Evolutionary conservation across 2,797 vertebrate genomes (phyloP), one percentile per base, ranked within the genome.

Genomic region (Alauda arvensis): DNA sequence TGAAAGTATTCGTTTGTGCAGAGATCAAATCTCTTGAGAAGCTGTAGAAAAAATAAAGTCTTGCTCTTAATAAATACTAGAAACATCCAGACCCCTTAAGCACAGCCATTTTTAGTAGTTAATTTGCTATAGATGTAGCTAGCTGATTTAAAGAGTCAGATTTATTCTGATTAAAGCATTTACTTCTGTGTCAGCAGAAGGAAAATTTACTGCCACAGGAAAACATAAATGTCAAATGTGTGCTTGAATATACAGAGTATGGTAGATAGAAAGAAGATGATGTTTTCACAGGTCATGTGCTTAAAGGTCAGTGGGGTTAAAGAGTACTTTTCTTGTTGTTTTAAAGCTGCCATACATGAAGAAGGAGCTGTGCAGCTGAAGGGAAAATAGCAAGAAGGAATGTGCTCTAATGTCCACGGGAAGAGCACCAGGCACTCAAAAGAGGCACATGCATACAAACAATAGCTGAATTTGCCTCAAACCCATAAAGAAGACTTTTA

Each of bases 171-270:
- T 88, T 92, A 87, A 91, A 92, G 51, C 84, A 56, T 90, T 92
- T 90, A 90, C 42, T 80, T 88, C 66, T 49, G 0, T 85, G 87
- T 91, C 89, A 91, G 81, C 86, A 88, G 68, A 77, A 89, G 59
- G 76, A 92, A 89, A 90, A 93, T 92, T 77, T 95, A 92, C 46
- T 79, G 80, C 83, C 61, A 28, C 83, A 82, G 91, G 85, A 83
- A 93, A 94, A 93, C 74, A 92, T 93, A 93, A 93, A 93, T 79
- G 89, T 92, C 89, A 94, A 95, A 92, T 5, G 66, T 79, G 68
- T 91, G 77, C 89, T 72, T 89, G 76, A 93, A 88, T 89, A 90
- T 95, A 90, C 57, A 77, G 74, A 87, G 82, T 86, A 83, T 0
- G 28, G 83, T 65, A 89, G 92, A 93, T 90, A 94, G 91, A 94